Evolutionary conservation across 2,888 invertebrate genomes (phyloP).

Genomic region (Mythimna impura): DNA sequence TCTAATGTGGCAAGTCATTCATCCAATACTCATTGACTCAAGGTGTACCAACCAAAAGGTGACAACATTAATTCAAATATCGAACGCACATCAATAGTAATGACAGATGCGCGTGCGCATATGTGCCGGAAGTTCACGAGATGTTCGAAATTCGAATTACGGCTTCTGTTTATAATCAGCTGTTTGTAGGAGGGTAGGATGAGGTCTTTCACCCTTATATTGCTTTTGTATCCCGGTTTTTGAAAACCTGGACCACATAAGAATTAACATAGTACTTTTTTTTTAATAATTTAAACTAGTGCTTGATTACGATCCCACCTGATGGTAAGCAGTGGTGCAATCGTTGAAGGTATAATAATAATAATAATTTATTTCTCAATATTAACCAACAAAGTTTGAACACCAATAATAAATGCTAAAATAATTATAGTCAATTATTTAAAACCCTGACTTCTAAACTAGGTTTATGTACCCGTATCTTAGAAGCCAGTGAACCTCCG

Average conservation of each 20-base stretch:
- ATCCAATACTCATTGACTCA: constrained; percentile 10
- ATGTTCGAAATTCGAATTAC: constrained; percentile 59
- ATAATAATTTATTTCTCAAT: no score
- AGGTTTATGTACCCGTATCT: no score
- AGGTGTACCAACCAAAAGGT: constrained; percentile 54
- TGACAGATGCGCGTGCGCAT: constrained; percentile 63
- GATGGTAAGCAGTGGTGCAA: no score
- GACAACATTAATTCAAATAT: constrained; percentile 59
- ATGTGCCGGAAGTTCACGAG: constrained; percentile 63
- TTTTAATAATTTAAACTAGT: no score
- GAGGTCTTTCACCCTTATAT: constrained; percentile 30
- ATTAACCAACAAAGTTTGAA: no score
- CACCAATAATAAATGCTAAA: no score
- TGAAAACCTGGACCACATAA: no score
- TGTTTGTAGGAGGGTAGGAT: constrained; percentile 33
- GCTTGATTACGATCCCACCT: no score
- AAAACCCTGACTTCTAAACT: no score
- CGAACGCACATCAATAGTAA: constrained; percentile 51
- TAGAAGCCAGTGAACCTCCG: no score
- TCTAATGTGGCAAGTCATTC: neutral
- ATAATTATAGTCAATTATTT: no score
- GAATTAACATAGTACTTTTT: neutral
- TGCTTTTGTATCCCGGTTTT: neutral
- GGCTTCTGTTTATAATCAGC: constrained; percentile 57
- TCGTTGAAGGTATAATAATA: no score